Conservation (phyloP, 2,888 invertebrate genomes). For the Tolmerus cingulatus region DNA sequence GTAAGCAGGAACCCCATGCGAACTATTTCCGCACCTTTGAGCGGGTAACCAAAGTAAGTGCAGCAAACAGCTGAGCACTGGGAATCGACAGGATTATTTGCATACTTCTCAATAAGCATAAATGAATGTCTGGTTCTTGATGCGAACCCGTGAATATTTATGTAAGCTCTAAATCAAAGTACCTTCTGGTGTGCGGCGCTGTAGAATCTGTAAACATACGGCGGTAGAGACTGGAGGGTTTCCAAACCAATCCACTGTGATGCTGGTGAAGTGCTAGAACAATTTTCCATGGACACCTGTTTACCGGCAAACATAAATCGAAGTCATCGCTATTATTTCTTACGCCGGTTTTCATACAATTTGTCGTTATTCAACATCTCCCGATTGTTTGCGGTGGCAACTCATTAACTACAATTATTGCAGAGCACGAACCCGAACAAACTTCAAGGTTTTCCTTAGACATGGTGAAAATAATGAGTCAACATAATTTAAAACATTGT, state of each 20-base stretch:
- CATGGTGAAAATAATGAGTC: background rate
- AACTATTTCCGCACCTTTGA: background rate
- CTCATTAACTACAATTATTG: background rate
- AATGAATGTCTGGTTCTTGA: background rate
- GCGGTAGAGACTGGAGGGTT: constrained; percentile 70
- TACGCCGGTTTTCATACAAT: background rate
- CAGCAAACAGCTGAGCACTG: background rate
- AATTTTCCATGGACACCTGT: constrained; percentile 51
- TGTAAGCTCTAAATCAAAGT: constrained; percentile 46
- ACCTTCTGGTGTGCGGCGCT: constrained; percentile 64
- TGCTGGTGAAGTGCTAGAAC: constrained; percentile 52
- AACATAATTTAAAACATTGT: background rate
- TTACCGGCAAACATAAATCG: constrained; percentile 27
- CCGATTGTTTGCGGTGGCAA: background rate
- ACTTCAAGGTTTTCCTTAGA: background rate
- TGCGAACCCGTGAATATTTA: background rate
- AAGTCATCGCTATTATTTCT: background rate
- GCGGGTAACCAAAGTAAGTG: background rate
- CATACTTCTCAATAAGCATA: background rate
- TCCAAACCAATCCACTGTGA: constrained; percentile 72
- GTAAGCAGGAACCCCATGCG: background rate
- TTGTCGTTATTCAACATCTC: background rate
- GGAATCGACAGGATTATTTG: background rate
- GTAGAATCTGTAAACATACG: constrained; percentile 74
- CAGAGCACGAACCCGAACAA: background rate